Evolutionary conservation across 2,888 invertebrate genomes (phyloP), one percentile per base, ranked within the genome.

Genomic region (Nephrocerus scutellatus): DNA sequence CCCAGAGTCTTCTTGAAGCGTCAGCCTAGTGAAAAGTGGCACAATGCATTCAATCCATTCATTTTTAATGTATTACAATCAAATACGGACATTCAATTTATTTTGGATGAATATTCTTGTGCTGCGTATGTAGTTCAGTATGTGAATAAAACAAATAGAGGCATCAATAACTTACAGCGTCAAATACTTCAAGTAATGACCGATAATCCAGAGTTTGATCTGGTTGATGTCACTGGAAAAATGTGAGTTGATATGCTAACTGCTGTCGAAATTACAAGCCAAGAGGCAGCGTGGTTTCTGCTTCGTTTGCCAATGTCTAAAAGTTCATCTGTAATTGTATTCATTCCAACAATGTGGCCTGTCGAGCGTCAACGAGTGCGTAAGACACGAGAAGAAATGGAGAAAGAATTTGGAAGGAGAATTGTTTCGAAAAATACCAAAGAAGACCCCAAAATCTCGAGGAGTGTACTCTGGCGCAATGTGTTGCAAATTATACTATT

Each of bases 21-120:
- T 9, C n/a, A 25, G 6, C 23, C 24, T 4, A 16, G 15, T 10
- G 33, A 33, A 23, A 23, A 24, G 18, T 33, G 33, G 33, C 13
- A 23, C n/a, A 33, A 33, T 24, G 10, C 24, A 12, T 33, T 33
- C 19, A 33, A 33, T 33, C 33, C 33, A 12, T 33, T 23, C n/a
- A 24, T 33, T 16, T 23, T 24, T 15, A 33, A 24, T 13, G 20
- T 33, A 5, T 14, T 33, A n/a, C n/a, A 16, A 3, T 23, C 33
- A 24, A 33, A 33, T 33, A 24, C 18, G 24, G 33, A 33, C 19
- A n/a, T 33, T 33, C 33, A 23, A 12, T 20, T 33, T 15, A 33
- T 33, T 29, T n/a, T 12, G 16, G 24, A 29, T 9, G 7, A 29
- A 29, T 29, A 29, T 29, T 29, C 13, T 5, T 29, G n/a, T n/a